A percentile compares a stretch with the other conserved stretches of the same genome.
These are phyloP conservation scores for Drosophila neotestacea DNA, from an alignment of 2,888 invertebrate species.

Conservation along the genomic window DNA sequence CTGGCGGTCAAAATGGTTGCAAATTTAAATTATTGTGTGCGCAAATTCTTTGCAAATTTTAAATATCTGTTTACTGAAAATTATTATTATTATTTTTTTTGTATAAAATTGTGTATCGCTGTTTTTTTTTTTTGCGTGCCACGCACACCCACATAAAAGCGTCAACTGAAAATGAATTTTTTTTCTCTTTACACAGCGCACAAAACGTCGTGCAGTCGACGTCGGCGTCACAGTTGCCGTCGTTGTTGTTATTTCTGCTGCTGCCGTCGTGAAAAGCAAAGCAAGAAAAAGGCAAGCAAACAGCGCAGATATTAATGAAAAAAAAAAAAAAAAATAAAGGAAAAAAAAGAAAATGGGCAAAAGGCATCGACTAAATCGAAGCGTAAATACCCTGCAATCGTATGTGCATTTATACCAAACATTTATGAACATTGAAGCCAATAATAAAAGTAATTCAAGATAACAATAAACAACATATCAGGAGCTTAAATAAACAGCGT, in stretches of 20 bases:
- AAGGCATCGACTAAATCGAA: conserved; percentile 20
- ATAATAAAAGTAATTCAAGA: background rate
- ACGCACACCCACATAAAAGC: conserved; percentile 78
- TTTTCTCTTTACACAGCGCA: conserved; percentile 76
- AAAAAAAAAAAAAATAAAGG: conserved; percentile 67
- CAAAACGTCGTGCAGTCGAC: conserved; percentile 69
- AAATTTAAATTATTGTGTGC: conserved; percentile 47
- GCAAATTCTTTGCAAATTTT: conserved; percentile 51
- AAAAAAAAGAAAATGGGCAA: conserved; percentile 67
- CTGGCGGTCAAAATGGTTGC: conserved; percentile 65
- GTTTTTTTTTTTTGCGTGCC: conserved; percentile 57
- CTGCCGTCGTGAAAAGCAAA: conserved; percentile 61
- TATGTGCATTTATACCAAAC: background rate
- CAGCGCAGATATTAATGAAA: conserved; percentile 78
- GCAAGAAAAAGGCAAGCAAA: conserved; percentile 67
- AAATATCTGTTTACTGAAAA: conserved; percentile 61
- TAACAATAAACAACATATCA: background rate
- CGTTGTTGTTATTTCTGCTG: conserved; percentile 39
- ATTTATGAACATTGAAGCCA: too few relatives aligned
- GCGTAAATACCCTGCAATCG: conserved; percentile 50
- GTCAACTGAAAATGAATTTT: conserved; percentile 80
- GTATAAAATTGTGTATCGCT: conserved; percentile 41
- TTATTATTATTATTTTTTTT: conserved; percentile 27
- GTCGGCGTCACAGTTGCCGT: conserved; percentile 53
- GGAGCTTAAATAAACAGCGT: too few relatives aligned